Conservation (phyloP, 2,113 vertebrate species). For the Otus sunia region DNA sequence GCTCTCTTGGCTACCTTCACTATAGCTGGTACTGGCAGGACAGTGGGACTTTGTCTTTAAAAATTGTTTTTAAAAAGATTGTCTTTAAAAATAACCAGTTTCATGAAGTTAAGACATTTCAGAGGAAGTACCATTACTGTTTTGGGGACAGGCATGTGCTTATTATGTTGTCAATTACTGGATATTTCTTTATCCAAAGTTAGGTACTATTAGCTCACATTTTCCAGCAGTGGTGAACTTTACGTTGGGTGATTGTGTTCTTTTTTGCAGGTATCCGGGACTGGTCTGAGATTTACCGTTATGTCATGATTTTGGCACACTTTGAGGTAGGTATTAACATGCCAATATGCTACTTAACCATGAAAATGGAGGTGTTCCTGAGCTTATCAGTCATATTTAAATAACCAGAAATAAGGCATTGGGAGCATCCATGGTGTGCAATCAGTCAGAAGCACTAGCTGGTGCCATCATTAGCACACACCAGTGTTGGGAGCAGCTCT, state of each 20-base stretch:
- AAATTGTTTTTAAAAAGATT: neutral
- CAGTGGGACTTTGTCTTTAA: neutral
- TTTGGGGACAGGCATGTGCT: neutral
- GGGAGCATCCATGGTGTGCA: neutral
- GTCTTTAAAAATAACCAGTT: neutral
- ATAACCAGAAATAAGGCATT: neutral
- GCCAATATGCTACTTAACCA: neutral
- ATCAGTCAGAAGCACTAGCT: neutral
- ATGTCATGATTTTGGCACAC: conserved; percentile 53
- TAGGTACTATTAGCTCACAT: neutral
- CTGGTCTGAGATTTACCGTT: conserved; percentile 58
- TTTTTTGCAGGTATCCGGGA: conserved; percentile 46
- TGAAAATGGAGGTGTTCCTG: neutral
- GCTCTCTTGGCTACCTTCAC: neutral
- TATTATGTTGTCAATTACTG: rapidly evolving
- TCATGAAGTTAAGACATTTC: neutral
- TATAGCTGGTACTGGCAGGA: neutral
- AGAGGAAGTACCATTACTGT: neutral
- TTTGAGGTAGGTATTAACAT: conserved; percentile 41
- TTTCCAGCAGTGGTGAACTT: neutral
- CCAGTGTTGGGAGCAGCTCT: neutral
- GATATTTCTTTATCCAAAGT: neutral
- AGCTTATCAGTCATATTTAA: neutral
- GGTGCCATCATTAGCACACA: neutral
- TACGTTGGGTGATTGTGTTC: neutral